Percentiles rank a stretch among this genome's conserved stretches.
Conservation (phyloP, 1,140 invertebrate genomes). For the Temnothorax nylanderi region DNA sequence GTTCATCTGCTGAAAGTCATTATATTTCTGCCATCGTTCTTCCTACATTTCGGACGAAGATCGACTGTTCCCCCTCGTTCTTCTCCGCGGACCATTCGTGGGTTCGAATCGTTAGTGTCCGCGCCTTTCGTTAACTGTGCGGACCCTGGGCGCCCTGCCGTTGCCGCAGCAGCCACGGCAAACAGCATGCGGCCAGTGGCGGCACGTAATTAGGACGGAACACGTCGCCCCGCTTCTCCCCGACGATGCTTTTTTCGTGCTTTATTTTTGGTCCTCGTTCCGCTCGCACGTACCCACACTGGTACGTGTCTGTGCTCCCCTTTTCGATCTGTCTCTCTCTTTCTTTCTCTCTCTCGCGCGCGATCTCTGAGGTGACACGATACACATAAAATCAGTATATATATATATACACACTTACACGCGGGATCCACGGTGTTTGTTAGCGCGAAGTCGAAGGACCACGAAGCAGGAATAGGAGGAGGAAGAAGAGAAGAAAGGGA, state of each 20-base stretch:
- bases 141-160: not conserved
- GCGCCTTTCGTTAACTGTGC: conserved; percentile 25
- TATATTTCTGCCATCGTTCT: not conserved
- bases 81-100: conserved; percentile 4
- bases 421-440: conserved; percentile 20
- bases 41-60: not conserved
- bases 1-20: not conserved
- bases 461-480: not conserved
- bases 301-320: not conserved
- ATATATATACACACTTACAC: not conserved
- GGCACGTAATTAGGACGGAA: conserved; percentile 59
- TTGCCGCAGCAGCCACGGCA: conserved; percentile 21
- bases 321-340: not conserved
- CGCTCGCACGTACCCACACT: conserved; percentile 1
- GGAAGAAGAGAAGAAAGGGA: not conserved
- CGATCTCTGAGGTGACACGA: not conserved
- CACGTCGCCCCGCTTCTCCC: conserved; percentile 39
- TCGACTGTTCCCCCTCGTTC: conserved; percentile 7
- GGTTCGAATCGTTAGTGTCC: conserved; percentile 40
- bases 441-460: conserved; percentile 29
- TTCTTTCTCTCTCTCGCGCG: not conserved
- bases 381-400: conserved; percentile 18
- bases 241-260: conserved; percentile 17
- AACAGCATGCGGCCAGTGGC: conserved; percentile 17
- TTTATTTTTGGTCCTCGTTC: conserved; percentile 30